phyloP scores from a whole-genome alignment of 92 coral and sea anemone genomes.

The Pocillopora grandis region DNA sequence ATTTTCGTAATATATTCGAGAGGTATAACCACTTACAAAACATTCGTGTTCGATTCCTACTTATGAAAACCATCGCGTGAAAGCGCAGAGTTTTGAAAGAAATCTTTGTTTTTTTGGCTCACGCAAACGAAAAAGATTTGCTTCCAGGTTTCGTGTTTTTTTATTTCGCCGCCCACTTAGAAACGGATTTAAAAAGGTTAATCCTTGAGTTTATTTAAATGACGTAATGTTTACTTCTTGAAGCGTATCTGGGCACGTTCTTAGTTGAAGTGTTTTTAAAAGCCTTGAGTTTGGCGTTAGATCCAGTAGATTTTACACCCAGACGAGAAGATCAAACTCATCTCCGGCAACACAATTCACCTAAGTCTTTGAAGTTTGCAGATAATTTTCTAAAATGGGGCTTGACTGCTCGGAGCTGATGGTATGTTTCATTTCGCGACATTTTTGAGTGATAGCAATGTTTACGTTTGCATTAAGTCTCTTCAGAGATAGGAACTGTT shows the following conservation, averaged over 20 bases:
- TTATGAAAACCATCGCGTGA: not conserved
- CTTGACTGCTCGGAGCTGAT: not conserved
- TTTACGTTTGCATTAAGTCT: not conserved
- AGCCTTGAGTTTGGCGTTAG: not conserved
- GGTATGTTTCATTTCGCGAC: not conserved
- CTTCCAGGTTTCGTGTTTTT: not conserved
- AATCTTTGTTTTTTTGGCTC: not conserved
- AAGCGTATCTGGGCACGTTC: slow-evolving; percentile 12
- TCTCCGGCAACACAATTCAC: no score
- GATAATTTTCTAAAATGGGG: not conserved
- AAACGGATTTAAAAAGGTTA: not conserved
- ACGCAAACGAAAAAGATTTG: not conserved
- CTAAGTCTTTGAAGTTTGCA: not conserved
- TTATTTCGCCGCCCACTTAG: not conserved
- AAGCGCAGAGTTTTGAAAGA: not conserved
- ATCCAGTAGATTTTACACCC: not conserved
- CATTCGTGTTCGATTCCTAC: not conserved
- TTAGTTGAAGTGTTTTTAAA: not conserved
- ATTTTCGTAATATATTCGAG: not conserved
- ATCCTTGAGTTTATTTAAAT: slow-evolving; percentile 6
- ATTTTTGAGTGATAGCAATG: not conserved
- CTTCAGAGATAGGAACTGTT: not conserved
- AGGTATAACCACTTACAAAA: not conserved
- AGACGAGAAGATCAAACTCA: no score
- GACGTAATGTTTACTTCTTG: slow-evolving; percentile 14